phyloP scores from a whole-genome alignment of 2,888 invertebrate species.

The Bibio marci region DNA sequence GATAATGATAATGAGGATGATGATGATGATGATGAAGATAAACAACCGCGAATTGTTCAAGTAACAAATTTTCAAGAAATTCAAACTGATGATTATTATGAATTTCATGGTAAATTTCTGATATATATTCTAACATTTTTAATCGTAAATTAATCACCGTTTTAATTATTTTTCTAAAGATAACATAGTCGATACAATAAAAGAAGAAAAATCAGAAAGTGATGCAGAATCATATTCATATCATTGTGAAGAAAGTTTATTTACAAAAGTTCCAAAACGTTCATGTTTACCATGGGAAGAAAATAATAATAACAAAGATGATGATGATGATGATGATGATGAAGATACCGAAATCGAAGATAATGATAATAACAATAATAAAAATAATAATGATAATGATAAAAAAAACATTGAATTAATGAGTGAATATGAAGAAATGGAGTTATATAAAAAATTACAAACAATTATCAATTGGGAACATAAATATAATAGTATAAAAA shows the following conservation, averaged over 20 bases:
- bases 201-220: not conserved
- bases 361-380: constrained; percentile 7
- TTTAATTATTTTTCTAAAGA: too few species aligned
- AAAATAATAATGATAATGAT: constrained; percentile 5
- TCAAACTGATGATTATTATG: constrained; percentile 10
- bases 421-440: constrained; percentile 24
- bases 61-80: constrained; percentile 25
- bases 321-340: constrained; percentile 7
- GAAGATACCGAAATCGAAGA: constrained; percentile 4
- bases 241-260: constrained; percentile 24
- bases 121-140: too few species aligned
- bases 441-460: constrained; percentile 18
- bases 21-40: constrained; percentile 11
- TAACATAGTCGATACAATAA: not conserved
- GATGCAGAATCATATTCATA: not conserved
- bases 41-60: constrained; percentile 24
- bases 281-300: constrained; percentile 32
- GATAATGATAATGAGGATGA: constrained; percentile 3
- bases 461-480: constrained; percentile 17
- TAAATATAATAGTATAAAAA: constrained; percentile 15
- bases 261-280: constrained; percentile 21
- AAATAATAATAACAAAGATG: constrained; percentile 6
- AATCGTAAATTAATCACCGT: too few species aligned
- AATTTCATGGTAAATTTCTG: too few species aligned
- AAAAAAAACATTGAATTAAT: constrained; percentile 15